A percentile compares a stretch with the other conserved stretches of the same genome.
Conservation (phyloP, 1,140 invertebrate species). For the Scylla paramamosain region DNA sequence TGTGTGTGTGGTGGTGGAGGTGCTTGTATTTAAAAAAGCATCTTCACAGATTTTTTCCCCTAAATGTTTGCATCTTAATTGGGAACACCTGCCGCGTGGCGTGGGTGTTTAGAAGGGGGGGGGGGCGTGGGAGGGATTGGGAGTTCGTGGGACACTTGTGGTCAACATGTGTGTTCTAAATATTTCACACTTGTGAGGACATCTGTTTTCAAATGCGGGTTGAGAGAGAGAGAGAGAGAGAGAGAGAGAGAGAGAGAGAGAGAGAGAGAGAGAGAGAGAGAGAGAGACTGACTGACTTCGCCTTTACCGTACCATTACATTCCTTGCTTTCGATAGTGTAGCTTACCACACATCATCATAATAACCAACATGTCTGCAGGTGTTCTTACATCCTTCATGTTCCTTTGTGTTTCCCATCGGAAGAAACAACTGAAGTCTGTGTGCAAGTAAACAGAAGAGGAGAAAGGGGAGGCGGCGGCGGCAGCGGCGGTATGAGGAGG, state of each 20-base stretch:
- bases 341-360: too few relatives aligned
- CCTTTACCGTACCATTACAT: too few relatives aligned
- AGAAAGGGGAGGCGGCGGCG: background rate
- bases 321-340: too few relatives aligned
- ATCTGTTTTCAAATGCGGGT: background rate
- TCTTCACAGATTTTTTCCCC: background rate
- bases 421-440: background rate
- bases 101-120: background rate
- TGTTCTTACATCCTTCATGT: background rate
- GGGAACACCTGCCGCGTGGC: too few relatives aligned
- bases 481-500: background rate
- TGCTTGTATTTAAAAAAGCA: background rate
- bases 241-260: background rate
- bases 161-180: background rate
- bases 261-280: background rate
- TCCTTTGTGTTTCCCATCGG: background rate
- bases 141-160: background rate
- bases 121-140: background rate
- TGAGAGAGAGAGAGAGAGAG: background rate
- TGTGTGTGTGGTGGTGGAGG: too few relatives aligned
- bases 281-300: background rate
- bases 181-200: conserved; percentile 1
- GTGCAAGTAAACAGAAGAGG: background rate
- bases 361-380: background rate
- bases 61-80: too few relatives aligned